phyloP scores from a whole-genome alignment of 1,140 invertebrate genomes.

The Bombus ignitus region DNA sequence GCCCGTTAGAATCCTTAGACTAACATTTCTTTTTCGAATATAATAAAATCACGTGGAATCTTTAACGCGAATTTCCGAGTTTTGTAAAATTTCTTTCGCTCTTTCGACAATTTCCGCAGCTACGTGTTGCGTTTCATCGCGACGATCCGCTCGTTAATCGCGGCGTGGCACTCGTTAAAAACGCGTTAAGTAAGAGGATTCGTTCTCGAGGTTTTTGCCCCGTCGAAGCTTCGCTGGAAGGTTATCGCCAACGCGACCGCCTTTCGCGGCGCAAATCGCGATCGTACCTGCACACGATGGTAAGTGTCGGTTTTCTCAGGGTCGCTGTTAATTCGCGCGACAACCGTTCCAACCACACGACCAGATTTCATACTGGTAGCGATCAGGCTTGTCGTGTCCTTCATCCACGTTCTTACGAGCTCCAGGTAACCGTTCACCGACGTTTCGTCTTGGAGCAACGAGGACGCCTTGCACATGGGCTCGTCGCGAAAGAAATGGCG shows the following conservation, averaged over 20 bases:
- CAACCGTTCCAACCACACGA: slow-evolving; percentile 81
- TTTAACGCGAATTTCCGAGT: no score
- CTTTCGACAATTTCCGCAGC: no score
- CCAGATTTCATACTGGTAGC: slow-evolving; percentile 83
- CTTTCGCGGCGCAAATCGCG: not conserved
- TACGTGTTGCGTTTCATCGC: no score
- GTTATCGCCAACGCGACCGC: not conserved
- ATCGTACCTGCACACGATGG: slow-evolving; percentile 68
- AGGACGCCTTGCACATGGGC: slow-evolving; percentile 78
- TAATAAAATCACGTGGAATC: no score
- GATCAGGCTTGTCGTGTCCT: slow-evolving; percentile 85
- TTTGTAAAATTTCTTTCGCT: no score
- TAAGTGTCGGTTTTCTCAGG: slow-evolving; percentile 69
- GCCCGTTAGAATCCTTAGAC: no score
- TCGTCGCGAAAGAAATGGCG: slow-evolving; percentile 83
- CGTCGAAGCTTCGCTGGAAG: not conserved
- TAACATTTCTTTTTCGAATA: accelerated
- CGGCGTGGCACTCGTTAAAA: no score
- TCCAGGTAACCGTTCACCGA: slow-evolving; percentile 83
- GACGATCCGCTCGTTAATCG: no score
- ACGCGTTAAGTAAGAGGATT: no score
- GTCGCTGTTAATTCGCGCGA: slow-evolving; percentile 80
- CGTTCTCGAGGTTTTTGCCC: not conserved
- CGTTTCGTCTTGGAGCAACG: slow-evolving; percentile 81
- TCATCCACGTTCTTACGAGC: slow-evolving; percentile 83